Base-by-base conservation (phyloP, 2,113 vertebrate genomes). In the Pygoscelis adeliae region DNA sequence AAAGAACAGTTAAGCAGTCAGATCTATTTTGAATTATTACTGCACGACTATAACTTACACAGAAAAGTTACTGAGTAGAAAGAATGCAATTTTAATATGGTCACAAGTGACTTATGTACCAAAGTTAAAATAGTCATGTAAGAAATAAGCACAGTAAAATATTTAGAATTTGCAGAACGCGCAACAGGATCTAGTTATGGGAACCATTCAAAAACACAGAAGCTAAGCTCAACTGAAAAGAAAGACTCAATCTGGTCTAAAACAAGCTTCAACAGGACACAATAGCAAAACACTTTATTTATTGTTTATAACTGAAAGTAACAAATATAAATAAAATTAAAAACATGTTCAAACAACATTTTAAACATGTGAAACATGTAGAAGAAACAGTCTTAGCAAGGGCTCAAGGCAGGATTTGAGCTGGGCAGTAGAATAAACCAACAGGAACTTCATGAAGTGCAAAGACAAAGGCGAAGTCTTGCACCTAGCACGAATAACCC, bases 271-370 rank as follows among this genome's bases (percentile, higher is more conserved):
- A 79, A 88, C 89, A 94, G 80, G 73, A 61, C 34, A 83, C 6
- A 80, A 36, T 27, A 59, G 56, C 53, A 83, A 79, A 87, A 46
- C 12, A 34, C 18, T 71, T 20, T 42, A 69, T 76, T 91, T 78
- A 49, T 44, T 90, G 49, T 53, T 94, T 86, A 32, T 20, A 86
- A 90, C 32, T 58, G 32, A 96, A 90, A 86, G 42, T 61, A 89
- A 67, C 44, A 97, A 93, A 90, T 62, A 93, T 2, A 87, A 92
- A 83, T 73, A 78, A 77, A 89, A 94, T 74, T 65, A 16, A 80
- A 83, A 90, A 62, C 62, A 0, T 73, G 70, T 88, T 83, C 49
- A 81, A 89, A 77, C 84, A 73, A 56, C 23, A 83, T 15, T 84
- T 53, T 23, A 70, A 90, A 81, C 19, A 30, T 4, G 13, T 1